Base-by-base conservation (phyloP, 2,797 vertebrate species). In the Melanotaenia trifasciata region DNA sequence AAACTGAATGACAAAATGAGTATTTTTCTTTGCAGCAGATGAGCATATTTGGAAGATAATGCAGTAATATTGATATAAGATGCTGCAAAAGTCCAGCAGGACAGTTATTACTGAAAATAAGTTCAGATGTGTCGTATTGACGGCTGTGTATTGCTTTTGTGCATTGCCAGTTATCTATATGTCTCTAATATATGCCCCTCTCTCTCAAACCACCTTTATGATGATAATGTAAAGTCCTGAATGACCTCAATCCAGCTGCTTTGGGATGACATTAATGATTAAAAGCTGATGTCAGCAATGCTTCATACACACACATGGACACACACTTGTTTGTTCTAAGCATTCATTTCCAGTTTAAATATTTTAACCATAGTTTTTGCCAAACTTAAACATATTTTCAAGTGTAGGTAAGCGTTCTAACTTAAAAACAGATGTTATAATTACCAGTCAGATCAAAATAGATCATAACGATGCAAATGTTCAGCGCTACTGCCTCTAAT, bases 211-310 rank as follows among this genome's bases (percentile, higher is more conserved):
- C 74, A 74, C 58, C 53, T 51, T 75, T 58, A 64, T 85, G 70
- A 85, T 72, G 62, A 77, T 76, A 72, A 87, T 81, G 61, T 47
- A 79, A 74, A 32, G 61, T 62, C 62, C 64, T 32, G 53, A 70
- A 72, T 68, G 75, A 83, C 83, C 76, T 76, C 47, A 88, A 68
- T 87, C 74, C 78, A 67, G 45, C 78, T 78, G 79, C 3, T 78
- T 50, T 80, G 57, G 61, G 40, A 63, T 77, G 59, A 83, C 81
- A 72, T 76, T 75, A 61, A 35, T 71, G 24, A 82, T 79, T 80
- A 75, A 64, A 83, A 81, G 58, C 71, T 53, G 40, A 83, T 72
- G 65, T 68, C 43, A 73, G 59, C 70, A 28, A 32, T 62, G 18
- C 45, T 60, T n/a, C 4, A 24, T 0, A 0, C 32, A 66, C 54